Percentiles rank a stretch among this genome's conserved stretches.
Evolutionary conservation across 2,888 invertebrate genomes (phyloP).

Genomic region (Heteropelma amictum): DNA sequence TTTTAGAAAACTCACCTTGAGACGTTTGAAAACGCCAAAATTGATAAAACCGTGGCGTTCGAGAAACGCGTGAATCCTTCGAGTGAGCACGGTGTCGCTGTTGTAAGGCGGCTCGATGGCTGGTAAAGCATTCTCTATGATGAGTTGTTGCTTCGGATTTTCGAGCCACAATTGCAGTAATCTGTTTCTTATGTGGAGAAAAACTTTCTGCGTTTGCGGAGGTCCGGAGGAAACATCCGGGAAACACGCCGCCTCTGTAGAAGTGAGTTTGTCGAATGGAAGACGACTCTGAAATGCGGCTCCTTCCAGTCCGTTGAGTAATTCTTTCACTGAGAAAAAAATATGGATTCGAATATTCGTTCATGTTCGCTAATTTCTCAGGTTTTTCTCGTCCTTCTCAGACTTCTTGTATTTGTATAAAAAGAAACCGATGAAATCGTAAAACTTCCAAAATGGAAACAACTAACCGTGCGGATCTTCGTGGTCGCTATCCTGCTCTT

Average conservation of each 20-base stretch:
- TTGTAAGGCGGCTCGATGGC: constrained; percentile 95
- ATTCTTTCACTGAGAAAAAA: constrained; percentile 70
- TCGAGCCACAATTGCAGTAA: constrained; percentile 97
- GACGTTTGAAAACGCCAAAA: constrained; percentile 95
- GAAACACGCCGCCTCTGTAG: constrained; percentile 95
- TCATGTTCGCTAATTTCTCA: neutral
- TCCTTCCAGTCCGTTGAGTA: constrained; percentile 86
- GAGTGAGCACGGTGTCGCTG: constrained; percentile 90
- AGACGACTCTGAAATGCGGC: constrained; percentile 96
- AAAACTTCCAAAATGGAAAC: neutral
- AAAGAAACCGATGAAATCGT: neutral
- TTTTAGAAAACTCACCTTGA: constrained; percentile 84
- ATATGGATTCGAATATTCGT: neutral
- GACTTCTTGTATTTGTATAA: neutral
- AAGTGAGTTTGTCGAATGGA: constrained; percentile 96
- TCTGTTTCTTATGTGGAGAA: constrained; percentile 94
- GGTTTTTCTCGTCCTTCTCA: no score
- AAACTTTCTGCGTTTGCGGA: constrained; percentile 90
- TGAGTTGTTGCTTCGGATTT: constrained; percentile 94
- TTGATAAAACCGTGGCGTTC: constrained; percentile 98
- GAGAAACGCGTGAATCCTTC: constrained; percentile 92
- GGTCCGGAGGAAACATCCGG: constrained; percentile 93
- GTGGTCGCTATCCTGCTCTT: constrained; percentile 83
- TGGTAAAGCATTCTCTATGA: constrained; percentile 88
- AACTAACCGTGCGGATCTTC: constrained; percentile 81